These are phyloP conservation scores for Platyscapa corneri DNA, from an alignment of 1,140 invertebrate genomes.

Conservation along the genomic window DNA sequence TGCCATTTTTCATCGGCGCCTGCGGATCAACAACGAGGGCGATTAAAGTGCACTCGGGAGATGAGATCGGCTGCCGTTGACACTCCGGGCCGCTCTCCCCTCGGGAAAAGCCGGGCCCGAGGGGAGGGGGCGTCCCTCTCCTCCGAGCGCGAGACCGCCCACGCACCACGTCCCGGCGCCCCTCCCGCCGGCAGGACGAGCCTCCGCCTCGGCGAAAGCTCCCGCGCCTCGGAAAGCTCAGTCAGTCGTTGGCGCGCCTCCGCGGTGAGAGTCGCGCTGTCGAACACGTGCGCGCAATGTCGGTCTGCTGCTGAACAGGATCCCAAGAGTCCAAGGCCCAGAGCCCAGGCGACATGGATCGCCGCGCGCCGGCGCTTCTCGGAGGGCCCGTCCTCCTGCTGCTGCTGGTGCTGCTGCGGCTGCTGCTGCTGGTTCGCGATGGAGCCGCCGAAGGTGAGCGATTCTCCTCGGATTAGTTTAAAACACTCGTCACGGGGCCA, in stretches of 20 bases:
- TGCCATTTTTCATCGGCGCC: no score
- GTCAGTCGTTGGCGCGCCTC: constrained; percentile 16
- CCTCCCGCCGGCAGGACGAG: not conserved
- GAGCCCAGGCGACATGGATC: not conserved
- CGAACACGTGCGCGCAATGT: not conserved
- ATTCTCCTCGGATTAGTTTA: no score
- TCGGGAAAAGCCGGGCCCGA: no score
- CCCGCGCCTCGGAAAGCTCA: not conserved
- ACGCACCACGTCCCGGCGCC: not conserved
- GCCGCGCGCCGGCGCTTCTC: not conserved
- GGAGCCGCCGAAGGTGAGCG: constrained; percentile 1
- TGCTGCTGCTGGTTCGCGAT: not conserved
- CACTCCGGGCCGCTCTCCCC: no score
- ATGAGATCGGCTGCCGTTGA: no score
- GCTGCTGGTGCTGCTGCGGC: not conserved
- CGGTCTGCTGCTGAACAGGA: not conserved
- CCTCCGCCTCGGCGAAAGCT: constrained; percentile 1
- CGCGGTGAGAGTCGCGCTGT: not conserved
- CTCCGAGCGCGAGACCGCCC: not conserved
- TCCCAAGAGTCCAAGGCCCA: not conserved
- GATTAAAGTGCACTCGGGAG: no score
- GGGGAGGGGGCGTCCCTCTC: not conserved
- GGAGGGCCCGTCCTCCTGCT: not conserved
- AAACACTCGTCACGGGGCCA: no score
- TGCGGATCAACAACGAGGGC: no score